Evolutionary conservation across 2,113 vertebrate genomes (phyloP).

Genomic region (Thermophis baileyi): DNA sequence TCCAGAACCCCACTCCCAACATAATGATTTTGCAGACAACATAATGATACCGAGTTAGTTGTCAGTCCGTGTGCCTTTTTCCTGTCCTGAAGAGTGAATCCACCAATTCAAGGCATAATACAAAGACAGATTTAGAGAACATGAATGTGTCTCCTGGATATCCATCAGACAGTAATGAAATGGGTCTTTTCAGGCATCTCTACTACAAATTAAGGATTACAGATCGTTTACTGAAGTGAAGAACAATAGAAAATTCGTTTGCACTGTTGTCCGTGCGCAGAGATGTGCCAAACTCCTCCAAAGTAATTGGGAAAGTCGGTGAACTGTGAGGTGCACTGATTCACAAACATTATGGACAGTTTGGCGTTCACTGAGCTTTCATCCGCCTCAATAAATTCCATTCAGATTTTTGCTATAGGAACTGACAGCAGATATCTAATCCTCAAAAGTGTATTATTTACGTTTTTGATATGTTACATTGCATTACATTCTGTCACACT

Average conservation of each 20-base stretch:
- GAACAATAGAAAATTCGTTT: constrained; percentile 68
- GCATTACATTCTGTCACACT: constrained; percentile 72
- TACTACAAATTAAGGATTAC: constrained; percentile 62
- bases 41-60: neutral
- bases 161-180: neutral
- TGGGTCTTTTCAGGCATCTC: constrained; percentile 46
- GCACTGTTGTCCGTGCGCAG: constrained; percentile 47
- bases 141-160: neutral
- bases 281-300: constrained; percentile 68
- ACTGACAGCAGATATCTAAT: constrained; percentile 77
- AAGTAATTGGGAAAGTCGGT: constrained; percentile 73
- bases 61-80: neutral
- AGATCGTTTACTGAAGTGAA: constrained; percentile 58
- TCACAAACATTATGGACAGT: constrained; percentile 65
- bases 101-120: neutral
- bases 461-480: constrained; percentile 78
- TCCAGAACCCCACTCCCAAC: neutral
- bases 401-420: constrained; percentile 63
- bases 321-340: constrained; percentile 63
- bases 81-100: neutral
- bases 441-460: constrained; percentile 77
- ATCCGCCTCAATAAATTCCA: constrained; percentile 71
- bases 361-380: constrained; percentile 65
- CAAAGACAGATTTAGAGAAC: neutral
- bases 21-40: neutral